These are phyloP conservation scores for Tretioscincus oriximinensis DNA, from an alignment of 2,113 vertebrate genomes.

Conservation along the genomic window DNA sequence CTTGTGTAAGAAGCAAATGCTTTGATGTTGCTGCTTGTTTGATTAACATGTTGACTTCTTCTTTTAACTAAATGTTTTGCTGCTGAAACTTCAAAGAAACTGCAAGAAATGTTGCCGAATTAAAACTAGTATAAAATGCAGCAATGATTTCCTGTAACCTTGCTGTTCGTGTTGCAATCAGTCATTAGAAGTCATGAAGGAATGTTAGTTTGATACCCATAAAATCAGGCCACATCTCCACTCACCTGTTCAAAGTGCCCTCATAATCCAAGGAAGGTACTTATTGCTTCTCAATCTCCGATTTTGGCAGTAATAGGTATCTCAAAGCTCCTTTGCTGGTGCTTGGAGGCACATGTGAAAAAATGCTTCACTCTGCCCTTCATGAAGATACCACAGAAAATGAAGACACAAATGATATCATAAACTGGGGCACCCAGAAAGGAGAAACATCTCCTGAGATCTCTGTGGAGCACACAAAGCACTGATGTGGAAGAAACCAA, in stretches of 20 bases:
- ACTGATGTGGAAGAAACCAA: background rate
- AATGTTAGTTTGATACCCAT: background rate
- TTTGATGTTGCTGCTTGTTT: constrained; percentile 55
- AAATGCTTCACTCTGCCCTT: too few species aligned
- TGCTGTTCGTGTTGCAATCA: background rate
- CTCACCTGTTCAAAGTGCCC: background rate
- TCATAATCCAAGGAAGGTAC: too few species aligned
- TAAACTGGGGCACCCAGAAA: too few species aligned
- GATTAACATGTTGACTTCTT: constrained; percentile 61
- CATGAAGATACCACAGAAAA: background rate
- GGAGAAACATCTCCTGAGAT: background rate
- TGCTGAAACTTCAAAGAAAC: constrained; percentile 46
- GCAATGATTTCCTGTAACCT: constrained; percentile 23
- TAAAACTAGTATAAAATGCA: constrained; percentile 12
- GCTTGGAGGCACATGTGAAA: too few species aligned
- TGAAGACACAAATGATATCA: background rate
- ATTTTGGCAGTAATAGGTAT: too few species aligned
- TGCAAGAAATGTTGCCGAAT: constrained; percentile 5
- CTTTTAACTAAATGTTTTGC: constrained; percentile 69
- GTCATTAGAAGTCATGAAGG: background rate
- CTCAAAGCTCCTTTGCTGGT: too few species aligned
- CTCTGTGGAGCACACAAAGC: background rate
- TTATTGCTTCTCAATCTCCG: too few species aligned
- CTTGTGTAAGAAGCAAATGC: constrained; percentile 42
- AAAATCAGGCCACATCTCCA: background rate